Percentiles rank a stretch among this genome's conserved stretches.
Conservation (phyloP, 2,888 invertebrate genomes). For the Anoncus sp. region DNA sequence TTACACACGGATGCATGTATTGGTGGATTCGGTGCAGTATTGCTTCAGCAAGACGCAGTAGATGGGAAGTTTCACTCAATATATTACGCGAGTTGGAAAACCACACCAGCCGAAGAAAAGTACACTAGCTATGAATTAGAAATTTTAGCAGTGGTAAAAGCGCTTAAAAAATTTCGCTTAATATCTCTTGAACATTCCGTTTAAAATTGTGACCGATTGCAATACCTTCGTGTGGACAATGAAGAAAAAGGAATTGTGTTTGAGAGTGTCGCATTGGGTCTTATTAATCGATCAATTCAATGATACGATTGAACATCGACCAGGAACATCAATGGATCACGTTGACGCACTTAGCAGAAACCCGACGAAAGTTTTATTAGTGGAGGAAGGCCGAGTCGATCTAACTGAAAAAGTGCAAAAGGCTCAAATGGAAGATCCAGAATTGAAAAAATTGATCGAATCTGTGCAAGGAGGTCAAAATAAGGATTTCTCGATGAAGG, state of each 20-base stretch:
- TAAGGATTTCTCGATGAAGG: slow-evolving; percentile 18
- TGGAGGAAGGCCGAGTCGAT: slow-evolving; percentile 14
- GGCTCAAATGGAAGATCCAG: slow-evolving; percentile 39
- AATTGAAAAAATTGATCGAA: slow-evolving; percentile 27
- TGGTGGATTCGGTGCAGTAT: slow-evolving; percentile 18
- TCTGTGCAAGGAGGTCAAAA: not conserved
- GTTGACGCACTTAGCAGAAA: slow-evolving; percentile 64
- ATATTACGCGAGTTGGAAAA: slow-evolving; percentile 60
- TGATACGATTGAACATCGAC: slow-evolving; percentile 64
- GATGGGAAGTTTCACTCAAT: slow-evolving; percentile 36
- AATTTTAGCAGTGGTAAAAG: slow-evolving; percentile 67
- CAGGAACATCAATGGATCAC: slow-evolving; percentile 62
- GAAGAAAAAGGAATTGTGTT: slow-evolving; percentile 58
- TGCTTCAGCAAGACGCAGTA: slow-evolving; percentile 41
- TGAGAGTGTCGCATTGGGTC: slow-evolving; percentile 62
- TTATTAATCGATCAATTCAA: slow-evolving; percentile 61
- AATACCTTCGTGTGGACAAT: slow-evolving; percentile 55
- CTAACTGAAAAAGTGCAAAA: slow-evolving; percentile 33
- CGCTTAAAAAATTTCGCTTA: slow-evolving; percentile 64
- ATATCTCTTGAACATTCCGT: slow-evolving; percentile 64
- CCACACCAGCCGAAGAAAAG: slow-evolving; percentile 64
- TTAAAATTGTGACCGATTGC: slow-evolving; percentile 68
- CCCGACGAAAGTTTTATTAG: slow-evolving; percentile 18
- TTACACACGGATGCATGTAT: slow-evolving; percentile 48
- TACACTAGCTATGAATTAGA: slow-evolving; percentile 69